A percentile compares a stretch with the other conserved stretches of the same genome.
Conservation (phyloP, 2,888 invertebrate species). For the Drosophila planitibia region DNA sequence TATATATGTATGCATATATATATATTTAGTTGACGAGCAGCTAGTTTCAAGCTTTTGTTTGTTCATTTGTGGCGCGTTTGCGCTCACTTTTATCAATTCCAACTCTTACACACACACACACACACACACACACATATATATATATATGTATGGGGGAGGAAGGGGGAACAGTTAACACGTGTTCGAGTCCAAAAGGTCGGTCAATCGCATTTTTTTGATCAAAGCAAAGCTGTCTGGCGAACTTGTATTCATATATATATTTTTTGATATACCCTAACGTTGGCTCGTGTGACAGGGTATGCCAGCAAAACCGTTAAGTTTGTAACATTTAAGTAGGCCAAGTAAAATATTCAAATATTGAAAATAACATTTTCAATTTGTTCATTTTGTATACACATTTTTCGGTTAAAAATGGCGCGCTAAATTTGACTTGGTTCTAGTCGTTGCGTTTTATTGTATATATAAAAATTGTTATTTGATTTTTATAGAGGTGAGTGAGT, state of each 20-base stretch:
- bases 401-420: neutral
- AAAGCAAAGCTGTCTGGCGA: conserved; percentile 12
- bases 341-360: neutral
- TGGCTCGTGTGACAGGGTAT: neutral
- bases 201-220: conserved; percentile 53
- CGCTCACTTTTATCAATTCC: conserved; percentile 48
- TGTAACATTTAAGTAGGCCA: neutral
- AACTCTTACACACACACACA: conserved; percentile 6
- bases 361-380: neutral
- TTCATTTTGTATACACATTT: neutral
- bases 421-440: neutral
- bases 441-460: neutral
- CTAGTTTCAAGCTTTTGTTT: conserved; percentile 32
- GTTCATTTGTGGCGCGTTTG: conserved; percentile 21
- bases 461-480: neutral
- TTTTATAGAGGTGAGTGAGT: neutral
- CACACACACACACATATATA: neutral
- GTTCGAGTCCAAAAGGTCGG: conserved; percentile 76
- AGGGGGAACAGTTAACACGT: conserved; percentile 56
- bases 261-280: neutral
- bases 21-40: conserved; percentile 5
- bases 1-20: neutral
- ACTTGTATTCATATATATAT: neutral
- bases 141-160: neutral
- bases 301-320: neutral